Evolutionary conservation across 2,888 invertebrate genomes (phyloP), one percentile per base, ranked within the genome.

Genomic region (Keiferia lycopersicella): DNA sequence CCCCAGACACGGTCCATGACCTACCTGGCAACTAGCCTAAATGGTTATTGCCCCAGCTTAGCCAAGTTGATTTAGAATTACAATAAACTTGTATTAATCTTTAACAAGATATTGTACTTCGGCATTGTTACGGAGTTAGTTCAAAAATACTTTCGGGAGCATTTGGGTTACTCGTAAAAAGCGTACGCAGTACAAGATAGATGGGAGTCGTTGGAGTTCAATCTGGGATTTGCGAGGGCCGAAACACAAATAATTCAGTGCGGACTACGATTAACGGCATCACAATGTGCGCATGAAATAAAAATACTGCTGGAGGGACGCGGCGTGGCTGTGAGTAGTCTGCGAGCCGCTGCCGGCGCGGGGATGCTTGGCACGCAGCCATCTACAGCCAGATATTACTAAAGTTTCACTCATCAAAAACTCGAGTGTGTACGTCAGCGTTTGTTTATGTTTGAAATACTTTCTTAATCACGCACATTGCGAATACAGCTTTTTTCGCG

Each of bases 341-440:
- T 45, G 53, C 14, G 45, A 45, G 41, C 34, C 26, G 61, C 30
- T 50, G 48, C 18, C 59, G 26, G 34, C 60, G 34, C 75, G 77
- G 78, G 78, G 80, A 78, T 78, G 76, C 76, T 81, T 86, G 87
- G 87, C 86, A 72, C 76, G 66, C 62, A 69, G 84, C 87, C 87
- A 79, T 72, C 30, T 73, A 69, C 73, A 65, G 67, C 65, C 73
- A 81, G 79, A 82, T 80, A 82, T 83, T 82, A 78, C 81, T 79
- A 81, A 81, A 81, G 81, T 82, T 82, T 80, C 74, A 75, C 80
- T 79, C 80, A 75, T 79, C 81, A 81, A 81, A 73, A 77, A 77
- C 53, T 64, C 51, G 45, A 57, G 50, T 61, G 60, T 53, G 51
- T 56, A 62, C 62, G 48, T 20, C 41, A 38, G 60, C 30, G 48